Percentiles rank a stretch among this genome's conserved stretches.
Evolutionary conservation across 2,113 vertebrate genomes (phyloP).

Genomic region (Chaetorhynchus papuensis): DNA sequence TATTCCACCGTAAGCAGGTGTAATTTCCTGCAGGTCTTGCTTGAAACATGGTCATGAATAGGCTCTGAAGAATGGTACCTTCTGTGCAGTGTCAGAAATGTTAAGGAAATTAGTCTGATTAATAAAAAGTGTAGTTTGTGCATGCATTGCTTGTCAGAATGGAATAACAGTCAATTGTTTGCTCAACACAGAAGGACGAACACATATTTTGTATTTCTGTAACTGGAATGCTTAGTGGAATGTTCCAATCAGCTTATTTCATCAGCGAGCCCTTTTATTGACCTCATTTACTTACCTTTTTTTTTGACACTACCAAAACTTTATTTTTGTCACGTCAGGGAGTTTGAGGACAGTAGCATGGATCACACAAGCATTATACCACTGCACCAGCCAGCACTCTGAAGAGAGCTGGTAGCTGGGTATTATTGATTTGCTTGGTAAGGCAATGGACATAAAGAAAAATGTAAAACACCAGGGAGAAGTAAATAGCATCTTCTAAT

Average conservation of each 20-base stretch:
- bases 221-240: not conserved
- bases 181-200: not conserved
- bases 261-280: not conserved
- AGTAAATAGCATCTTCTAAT: not conserved
- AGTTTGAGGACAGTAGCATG: not conserved
- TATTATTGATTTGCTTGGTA: not conserved
- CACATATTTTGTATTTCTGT: accelerated
- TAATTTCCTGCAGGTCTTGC: not conserved
- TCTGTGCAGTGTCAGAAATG: not conserved
- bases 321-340: not conserved
- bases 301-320: not conserved
- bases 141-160: not conserved
- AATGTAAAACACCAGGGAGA: not conserved
- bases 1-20: not conserved
- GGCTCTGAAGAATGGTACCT: not conserved
- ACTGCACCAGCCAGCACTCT: not conserved
- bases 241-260: not conserved
- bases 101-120: not conserved
- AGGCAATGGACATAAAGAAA: not conserved
- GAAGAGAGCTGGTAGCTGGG: not conserved
- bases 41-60: not conserved
- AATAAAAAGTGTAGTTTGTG: not conserved
- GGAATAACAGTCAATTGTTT: not conserved
- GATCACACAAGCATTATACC: accelerated
- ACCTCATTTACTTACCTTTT: not conserved